Evolutionary conservation across 2,113 vertebrate species (phyloP).

Genomic region (Glareola pratincola): DNA sequence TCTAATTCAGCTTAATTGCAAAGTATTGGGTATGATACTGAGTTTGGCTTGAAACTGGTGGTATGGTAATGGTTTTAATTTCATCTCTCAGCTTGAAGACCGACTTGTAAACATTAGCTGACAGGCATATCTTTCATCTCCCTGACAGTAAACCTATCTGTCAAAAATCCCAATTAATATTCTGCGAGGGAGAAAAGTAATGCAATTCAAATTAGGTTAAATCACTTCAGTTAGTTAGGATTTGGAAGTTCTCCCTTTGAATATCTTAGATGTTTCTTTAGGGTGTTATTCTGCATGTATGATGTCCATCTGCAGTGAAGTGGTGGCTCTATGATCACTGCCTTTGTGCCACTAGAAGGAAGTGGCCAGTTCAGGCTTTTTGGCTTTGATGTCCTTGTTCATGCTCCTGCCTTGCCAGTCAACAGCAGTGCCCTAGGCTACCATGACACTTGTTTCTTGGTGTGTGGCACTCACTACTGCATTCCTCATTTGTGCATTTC

Average conservation of each 20-base stretch:
- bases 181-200: background rate
- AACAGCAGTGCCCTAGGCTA: background rate
- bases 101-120: background rate
- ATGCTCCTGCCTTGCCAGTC: background rate
- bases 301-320: background rate
- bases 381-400: background rate
- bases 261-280: background rate
- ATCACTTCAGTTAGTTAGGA: background rate
- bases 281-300: background rate
- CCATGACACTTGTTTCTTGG: background rate
- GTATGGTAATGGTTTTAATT: conserved; percentile 13
- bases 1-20: conserved; percentile 10
- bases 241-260: background rate
- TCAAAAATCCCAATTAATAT: background rate
- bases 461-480: background rate
- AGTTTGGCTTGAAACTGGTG: conserved; percentile 4
- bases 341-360: background rate
- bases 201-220: background rate
- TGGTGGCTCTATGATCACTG: background rate
- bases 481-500: background rate
- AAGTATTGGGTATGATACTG: background rate
- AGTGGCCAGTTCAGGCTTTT: background rate
- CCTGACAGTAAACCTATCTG: background rate
- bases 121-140: background rate
- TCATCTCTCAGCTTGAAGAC: background rate